These are phyloP conservation scores for Melolontha melolontha DNA, from an alignment of 2,888 invertebrate species.

Conservation along the genomic window DNA sequence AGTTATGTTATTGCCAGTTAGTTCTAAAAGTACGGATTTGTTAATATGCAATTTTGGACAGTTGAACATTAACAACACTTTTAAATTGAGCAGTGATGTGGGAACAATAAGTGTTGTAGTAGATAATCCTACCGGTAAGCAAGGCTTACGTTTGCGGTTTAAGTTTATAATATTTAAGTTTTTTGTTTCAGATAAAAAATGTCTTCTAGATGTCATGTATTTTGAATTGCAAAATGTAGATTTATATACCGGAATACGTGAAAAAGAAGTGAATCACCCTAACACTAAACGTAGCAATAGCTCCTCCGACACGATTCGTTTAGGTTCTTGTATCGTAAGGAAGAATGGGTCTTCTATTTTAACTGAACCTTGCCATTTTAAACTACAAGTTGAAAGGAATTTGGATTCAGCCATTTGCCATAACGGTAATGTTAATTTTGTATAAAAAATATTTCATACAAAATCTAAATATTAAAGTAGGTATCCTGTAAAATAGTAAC, in stretches of 20 bases:
- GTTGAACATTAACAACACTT: conserved; percentile 82
- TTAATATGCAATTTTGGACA: conserved; percentile 86
- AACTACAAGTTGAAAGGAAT: conserved; percentile 86
- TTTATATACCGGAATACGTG: conserved; percentile 73
- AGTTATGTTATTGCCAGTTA: conserved; percentile 87
- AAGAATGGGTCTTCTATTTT: conserved; percentile 78
- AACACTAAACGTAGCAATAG: conserved; percentile 43
- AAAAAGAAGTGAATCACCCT: conserved; percentile 56
- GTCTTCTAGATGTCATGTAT: conserved; percentile 80
- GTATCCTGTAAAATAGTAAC: no score
- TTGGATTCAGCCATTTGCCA: conserved; percentile 70
- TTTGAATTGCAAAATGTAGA: conserved; percentile 82
- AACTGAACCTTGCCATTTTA: conserved; percentile 84
- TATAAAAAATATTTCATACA: no score
- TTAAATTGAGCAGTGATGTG: conserved; percentile 72
- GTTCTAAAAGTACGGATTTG: conserved; percentile 80
- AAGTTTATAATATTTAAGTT: not conserved
- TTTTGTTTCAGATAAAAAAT: conserved; percentile 62
- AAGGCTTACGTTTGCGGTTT: not conserved
- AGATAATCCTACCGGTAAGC: conserved; percentile 62
- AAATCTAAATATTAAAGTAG: no score
- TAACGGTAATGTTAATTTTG: conserved; percentile 52
- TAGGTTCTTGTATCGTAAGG: conserved; percentile 68
- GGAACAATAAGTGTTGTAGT: conserved; percentile 68
- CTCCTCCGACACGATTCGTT: conserved; percentile 53